phyloP scores from a whole-genome alignment of 1,140 invertebrate genomes.

The Bombus superbus region DNA sequence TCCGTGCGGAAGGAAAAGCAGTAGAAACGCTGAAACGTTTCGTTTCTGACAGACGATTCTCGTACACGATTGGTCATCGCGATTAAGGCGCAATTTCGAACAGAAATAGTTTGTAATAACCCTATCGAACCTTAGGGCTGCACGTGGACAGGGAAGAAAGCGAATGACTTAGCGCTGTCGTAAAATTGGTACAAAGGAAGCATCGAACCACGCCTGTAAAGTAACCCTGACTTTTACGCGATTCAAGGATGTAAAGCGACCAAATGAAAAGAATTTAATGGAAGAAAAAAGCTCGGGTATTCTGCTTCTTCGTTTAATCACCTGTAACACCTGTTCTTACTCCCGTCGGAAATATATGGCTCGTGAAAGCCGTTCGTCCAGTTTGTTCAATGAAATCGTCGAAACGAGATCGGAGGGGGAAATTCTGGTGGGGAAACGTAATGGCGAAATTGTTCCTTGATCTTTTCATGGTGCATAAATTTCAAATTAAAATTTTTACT shows the following conservation, averaged over 20 bases:
- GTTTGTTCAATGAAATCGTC: constrained; percentile 9
- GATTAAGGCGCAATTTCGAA: not conserved
- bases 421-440: not conserved
- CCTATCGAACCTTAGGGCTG: not conserved
- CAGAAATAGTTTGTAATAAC: not conserved
- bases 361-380: constrained; percentile 1
- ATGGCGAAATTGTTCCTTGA: not conserved
- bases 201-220: not conserved
- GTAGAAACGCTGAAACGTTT: not conserved
- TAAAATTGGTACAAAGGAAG: constrained; percentile 26
- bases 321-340: constrained; percentile 15
- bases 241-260: not conserved
- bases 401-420: not conserved
- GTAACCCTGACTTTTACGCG: not conserved
- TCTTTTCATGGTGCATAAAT: not conserved
- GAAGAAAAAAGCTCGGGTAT: not conserved
- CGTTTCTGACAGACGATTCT: not conserved
- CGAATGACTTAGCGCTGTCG: constrained; percentile 4
- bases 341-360: not conserved
- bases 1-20: not conserved
- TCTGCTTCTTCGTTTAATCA: constrained; percentile 21
- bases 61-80: too few relatives aligned
- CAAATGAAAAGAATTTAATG: not conserved
- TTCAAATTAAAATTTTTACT: not conserved
- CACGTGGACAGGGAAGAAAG: not conserved